phyloP scores from a whole-genome alignment of 2,888 invertebrate species.

The Seira sanloemensis region DNA sequence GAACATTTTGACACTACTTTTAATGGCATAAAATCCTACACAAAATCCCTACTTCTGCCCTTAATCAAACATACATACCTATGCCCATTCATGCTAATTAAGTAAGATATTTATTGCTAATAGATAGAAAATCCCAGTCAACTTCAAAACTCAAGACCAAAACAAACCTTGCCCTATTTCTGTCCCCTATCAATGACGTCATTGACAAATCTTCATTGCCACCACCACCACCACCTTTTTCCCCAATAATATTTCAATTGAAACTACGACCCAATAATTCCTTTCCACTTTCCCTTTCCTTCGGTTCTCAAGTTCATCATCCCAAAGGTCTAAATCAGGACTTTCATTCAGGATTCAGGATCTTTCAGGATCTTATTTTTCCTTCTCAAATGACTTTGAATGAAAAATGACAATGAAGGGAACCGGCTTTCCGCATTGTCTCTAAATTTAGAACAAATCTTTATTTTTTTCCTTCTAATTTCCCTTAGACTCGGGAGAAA shows the following conservation, averaged over 20 bases:
- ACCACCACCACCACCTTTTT: too few species aligned
- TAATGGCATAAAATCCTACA: too few species aligned
- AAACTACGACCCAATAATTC: too few species aligned
- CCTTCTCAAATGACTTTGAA: neutral
- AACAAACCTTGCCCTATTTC: conserved; percentile 27
- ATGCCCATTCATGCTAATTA: too few species aligned
- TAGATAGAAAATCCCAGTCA: too few species aligned
- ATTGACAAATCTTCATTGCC: neutral
- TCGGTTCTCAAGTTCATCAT: conserved; percentile 4
- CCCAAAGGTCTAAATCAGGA: neutral
- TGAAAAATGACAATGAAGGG: neutral
- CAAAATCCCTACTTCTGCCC: too few species aligned
- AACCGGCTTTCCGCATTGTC: neutral
- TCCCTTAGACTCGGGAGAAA: neutral
- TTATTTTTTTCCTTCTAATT: neutral
- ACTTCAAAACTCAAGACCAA: neutral
- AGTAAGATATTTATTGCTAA: too few species aligned
- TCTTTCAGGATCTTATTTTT: neutral
- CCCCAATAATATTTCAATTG: neutral
- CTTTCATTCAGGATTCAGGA: neutral
- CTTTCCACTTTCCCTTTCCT: conserved; percentile 40
- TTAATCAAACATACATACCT: too few species aligned
- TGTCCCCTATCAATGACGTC: neutral
- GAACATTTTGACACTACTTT: too few species aligned
- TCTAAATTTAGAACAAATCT: neutral